Conservation (phyloP, 2,113 vertebrate species). For the Tangachromis dhanisi region DNA sequence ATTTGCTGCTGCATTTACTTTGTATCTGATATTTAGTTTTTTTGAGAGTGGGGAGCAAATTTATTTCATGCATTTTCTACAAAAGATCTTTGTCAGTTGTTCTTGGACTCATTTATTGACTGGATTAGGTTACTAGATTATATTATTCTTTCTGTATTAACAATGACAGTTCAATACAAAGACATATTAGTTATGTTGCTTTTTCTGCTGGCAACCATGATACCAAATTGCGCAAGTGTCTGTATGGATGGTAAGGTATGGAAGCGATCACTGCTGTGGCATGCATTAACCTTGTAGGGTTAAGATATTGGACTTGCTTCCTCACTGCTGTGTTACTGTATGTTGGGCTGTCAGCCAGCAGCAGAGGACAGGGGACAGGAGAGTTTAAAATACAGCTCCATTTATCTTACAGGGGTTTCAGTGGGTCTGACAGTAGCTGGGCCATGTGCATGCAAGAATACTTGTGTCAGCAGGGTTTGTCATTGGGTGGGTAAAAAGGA, state of each 20-base stretch:
- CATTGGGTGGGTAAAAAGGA: constrained; percentile 17
- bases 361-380: constrained; percentile 1
- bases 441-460: neutral
- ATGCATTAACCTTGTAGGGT: constrained; percentile 42
- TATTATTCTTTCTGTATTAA: neutral
- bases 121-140: neutral
- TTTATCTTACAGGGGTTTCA: constrained; percentile 63
- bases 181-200: neutral
- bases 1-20: neutral
- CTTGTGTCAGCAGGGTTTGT: constrained; percentile 60
- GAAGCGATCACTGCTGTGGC: neutral
- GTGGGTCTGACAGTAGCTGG: constrained; percentile 43
- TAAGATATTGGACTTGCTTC: constrained; percentile 5
- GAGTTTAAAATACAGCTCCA: constrained; percentile 61
- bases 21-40: neutral
- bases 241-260: neutral
- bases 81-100: neutral
- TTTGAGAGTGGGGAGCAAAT: neutral
- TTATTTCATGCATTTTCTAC: neutral
- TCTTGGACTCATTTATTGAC: neutral
- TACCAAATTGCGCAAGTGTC: neutral
- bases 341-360: neutral
- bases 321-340: constrained; percentile 12
- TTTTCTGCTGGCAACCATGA: neutral
- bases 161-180: neutral